Evolutionary conservation across 2,888 invertebrate species (phyloP).

Genomic region (Caenorhabditis parvicauda): DNA sequence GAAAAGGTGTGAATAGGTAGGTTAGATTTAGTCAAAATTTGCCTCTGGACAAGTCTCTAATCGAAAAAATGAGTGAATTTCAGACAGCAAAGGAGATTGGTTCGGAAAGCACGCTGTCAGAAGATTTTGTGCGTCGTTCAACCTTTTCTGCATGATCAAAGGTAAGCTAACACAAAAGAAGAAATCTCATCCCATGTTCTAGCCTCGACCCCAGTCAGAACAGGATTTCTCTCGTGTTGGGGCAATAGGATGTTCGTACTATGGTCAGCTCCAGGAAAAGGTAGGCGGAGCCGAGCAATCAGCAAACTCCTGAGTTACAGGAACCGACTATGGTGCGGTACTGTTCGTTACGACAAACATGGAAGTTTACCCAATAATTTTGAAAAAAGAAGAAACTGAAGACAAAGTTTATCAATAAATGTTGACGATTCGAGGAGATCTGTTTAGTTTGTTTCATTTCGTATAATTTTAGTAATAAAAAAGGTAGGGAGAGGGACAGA

Average conservation of each 20-base stretch:
- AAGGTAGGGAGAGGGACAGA: too few species aligned
- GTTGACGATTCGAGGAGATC: too few species aligned
- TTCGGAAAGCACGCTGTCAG: constrained; percentile 28
- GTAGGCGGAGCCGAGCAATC: background rate
- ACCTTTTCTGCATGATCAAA: constrained; percentile 22
- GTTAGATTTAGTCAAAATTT: too few species aligned
- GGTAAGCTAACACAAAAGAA: constrained; percentile 2
- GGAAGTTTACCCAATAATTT: constrained; percentile 23
- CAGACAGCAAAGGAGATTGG: constrained; percentile 22
- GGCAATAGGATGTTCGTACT: constrained; percentile 24
- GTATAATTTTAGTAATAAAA: background rate
- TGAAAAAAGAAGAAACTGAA: constrained; percentile 17
- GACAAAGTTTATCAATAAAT: background rate
- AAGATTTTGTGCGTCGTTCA: constrained; percentile 19
- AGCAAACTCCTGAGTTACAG: background rate
- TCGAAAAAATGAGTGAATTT: background rate
- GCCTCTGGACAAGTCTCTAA: too few species aligned
- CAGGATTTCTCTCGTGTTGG: constrained; percentile 35
- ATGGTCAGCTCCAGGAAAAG: constrained; percentile 30
- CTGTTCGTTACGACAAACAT: constrained; percentile 16
- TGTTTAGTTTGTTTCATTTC: too few species aligned
- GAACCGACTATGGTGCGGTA: constrained; percentile 18
- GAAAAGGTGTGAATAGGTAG: too few species aligned
- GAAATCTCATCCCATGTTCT: background rate
- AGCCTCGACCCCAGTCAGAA: constrained; percentile 17